A percentile compares a stretch with the other conserved stretches of the same genome.
Conservation (phyloP, 2,888 invertebrate species). For the Noctua pronuba region DNA sequence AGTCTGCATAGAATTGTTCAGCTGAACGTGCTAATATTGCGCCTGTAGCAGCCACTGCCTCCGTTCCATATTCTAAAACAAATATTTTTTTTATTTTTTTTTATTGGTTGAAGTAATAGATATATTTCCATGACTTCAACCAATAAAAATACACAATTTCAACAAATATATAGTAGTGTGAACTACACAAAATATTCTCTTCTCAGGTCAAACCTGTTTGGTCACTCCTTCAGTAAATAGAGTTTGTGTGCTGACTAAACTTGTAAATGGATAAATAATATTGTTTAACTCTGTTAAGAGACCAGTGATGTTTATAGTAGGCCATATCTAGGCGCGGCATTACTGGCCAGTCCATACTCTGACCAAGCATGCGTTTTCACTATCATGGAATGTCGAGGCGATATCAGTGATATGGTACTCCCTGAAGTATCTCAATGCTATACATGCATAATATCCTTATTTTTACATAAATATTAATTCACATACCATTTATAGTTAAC, state of each 20-base stretch:
- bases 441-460: not conserved
- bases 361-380: not conserved
- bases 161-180: not conserved
- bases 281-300: not conserved
- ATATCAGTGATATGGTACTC: not conserved
- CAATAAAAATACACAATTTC: too few relatives aligned
- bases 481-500: constrained; percentile 90
- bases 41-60: constrained; percentile 92
- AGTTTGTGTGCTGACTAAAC: constrained; percentile 11
- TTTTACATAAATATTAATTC: not conserved
- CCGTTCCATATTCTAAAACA: constrained; percentile 92
- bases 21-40: constrained; percentile 90
- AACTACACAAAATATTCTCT: not conserved
- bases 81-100: too few relatives aligned
- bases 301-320: not conserved
- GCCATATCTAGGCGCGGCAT: not conserved
- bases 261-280: constrained; percentile 5
- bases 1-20: constrained; percentile 89
- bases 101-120: not conserved
- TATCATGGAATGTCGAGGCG: not conserved
- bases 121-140: not conserved
- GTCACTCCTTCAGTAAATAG: constrained; percentile 16
- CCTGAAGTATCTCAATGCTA: not conserved
- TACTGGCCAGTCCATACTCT: not conserved
- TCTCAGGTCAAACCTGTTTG: constrained; percentile 9